phyloP scores from a whole-genome alignment of 2,888 invertebrate species.

The Trisateles emortualis region DNA sequence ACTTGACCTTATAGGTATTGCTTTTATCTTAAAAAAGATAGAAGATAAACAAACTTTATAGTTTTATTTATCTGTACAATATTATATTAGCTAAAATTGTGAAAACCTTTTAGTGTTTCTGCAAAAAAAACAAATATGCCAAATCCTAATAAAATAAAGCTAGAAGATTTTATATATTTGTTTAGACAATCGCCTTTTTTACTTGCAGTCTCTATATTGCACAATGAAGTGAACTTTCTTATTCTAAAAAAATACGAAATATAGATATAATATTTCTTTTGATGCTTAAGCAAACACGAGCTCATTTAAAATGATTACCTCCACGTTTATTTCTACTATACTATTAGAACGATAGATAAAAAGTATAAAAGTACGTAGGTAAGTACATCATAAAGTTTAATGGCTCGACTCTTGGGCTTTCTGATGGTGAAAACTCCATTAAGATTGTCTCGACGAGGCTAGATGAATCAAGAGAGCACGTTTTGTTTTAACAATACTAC shows the following conservation, averaged over 20 bases:
- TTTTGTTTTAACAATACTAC: constrained; percentile 6
- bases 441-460: constrained; percentile 30
- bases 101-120: neutral
- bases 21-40: no score
- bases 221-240: neutral
- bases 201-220: neutral
- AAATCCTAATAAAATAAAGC: neutral
- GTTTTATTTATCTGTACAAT: neutral
- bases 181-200: neutral
- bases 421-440: constrained; percentile 42
- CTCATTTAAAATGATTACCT: constrained; percentile 3
- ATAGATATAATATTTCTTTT: neutral
- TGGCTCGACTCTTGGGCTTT: constrained; percentile 26
- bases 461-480: constrained; percentile 35
- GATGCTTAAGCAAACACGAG: neutral
- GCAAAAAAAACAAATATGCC: neutral
- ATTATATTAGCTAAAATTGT: neutral
- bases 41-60: no score
- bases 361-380: constrained; percentile 29
- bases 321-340: constrained; percentile 6
- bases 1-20: no score
- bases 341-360: constrained; percentile 16
- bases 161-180: neutral
- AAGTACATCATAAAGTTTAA: constrained; percentile 41
- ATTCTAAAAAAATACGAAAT: neutral